These are phyloP conservation scores for Drosophila burlai DNA, from an alignment of 1,140 invertebrate species.

Conservation along the genomic window DNA sequence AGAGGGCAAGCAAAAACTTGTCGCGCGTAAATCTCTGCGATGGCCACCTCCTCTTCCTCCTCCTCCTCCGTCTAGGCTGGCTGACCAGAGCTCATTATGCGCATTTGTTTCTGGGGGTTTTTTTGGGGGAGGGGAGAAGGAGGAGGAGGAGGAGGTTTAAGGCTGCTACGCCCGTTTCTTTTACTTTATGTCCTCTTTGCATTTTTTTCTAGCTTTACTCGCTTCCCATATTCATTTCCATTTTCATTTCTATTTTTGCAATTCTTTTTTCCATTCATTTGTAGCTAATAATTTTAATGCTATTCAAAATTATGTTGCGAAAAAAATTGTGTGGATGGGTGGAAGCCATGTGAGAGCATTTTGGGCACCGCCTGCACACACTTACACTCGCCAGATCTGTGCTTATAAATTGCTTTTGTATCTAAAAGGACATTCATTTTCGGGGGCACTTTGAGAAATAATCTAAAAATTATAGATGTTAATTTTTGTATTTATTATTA, in stretches of 20 bases:
- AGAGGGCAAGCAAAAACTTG: conserved; percentile 51
- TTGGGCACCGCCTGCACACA: conserved; percentile 30
- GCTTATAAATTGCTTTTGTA: conserved; percentile 80
- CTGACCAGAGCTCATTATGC: conserved; percentile 83
- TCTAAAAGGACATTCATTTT: conserved; percentile 77
- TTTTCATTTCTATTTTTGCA: conserved; percentile 1
- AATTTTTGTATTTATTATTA: too few species aligned
- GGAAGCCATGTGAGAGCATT: conserved; percentile 69
- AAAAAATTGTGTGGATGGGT: conserved; percentile 30
- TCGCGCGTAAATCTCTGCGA: conserved; percentile 75
- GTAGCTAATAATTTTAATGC: conserved; percentile 84
- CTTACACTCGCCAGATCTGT: conserved; percentile 16
- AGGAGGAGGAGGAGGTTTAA: too few species aligned
- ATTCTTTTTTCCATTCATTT: conserved; percentile 52
- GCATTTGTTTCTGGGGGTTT: conserved; percentile 72
- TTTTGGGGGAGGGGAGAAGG: background rate
- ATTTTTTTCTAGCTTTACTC: conserved; percentile 5
- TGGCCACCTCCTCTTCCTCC: conserved; percentile 21
- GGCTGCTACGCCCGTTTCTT: conserved; percentile 18
- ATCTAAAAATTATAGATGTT: background rate
- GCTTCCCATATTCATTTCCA: conserved; percentile 10
- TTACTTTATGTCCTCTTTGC: conserved; percentile 22
- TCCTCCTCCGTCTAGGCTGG: conserved; percentile 25
- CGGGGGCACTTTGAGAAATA: conserved; percentile 14
- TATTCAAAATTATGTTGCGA: conserved; percentile 83